Evolutionary conservation across 2,113 vertebrate species (phyloP), one percentile per base, ranked within the genome.

Genomic region (Poicephalus meyeri): DNA sequence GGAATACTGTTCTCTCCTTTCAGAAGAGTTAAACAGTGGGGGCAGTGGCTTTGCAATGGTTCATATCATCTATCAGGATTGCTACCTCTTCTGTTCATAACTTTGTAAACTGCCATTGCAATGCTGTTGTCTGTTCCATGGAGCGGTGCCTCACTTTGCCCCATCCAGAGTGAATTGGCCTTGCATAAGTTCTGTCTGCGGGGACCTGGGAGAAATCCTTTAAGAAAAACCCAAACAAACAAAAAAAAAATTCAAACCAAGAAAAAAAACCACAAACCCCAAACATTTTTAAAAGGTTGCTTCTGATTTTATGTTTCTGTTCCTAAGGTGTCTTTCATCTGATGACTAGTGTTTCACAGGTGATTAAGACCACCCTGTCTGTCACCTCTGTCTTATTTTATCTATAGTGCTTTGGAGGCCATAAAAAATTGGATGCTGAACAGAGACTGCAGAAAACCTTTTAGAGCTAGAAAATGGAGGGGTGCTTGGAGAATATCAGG

Each of bases 51-150:
- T 93, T 88, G 56, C 23, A 80, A 89, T 88, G 60, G 3, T 17
- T 29, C 76, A 52, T 37, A 29, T 63, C 37, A 63, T 23, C 19
- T 56, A 73, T 70, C n/a, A 18, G 31, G 16, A 6, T 8, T 41
- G 47, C 28, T 1, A 1, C 18, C 35, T 73, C 28, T 70, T 44
- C 33, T 72, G 20, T 53, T 41, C 35, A 41, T 76, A 69, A 65
- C 25, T 69, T 76, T 73, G 86, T 50, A 80, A 61, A 16, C 5
- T 81, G n/a, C 19, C 18, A 21, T 86, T 63, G 19, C 9, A 39
- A 16, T 39, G 25, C 11, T 3, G 1, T 33, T 6, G 1, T 63
- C 20, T 87, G 9, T 69, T 49, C 35, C 28, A 1, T 5, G 9
- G 19, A 55, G 16, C 26, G 13, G 28, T 80, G 50, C 55, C 42